Base-by-base conservation (phyloP, 1,140 invertebrate species). In the Lycorma delicatula region DNA sequence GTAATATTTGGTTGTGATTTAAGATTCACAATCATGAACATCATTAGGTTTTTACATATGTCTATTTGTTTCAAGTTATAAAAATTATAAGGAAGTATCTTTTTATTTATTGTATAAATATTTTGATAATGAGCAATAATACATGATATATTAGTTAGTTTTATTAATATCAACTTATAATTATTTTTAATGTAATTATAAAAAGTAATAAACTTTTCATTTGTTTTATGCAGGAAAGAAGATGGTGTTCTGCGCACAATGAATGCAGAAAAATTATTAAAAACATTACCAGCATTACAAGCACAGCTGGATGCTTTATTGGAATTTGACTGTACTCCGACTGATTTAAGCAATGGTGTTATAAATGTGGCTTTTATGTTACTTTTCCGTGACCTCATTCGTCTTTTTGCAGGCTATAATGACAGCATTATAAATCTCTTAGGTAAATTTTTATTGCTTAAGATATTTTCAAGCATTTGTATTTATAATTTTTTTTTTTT, bases 291-390 rank as follows among this genome's bases (percentile, higher is more conserved):
- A 61, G 86, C 91, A 54, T 80, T 99, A 56, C 97, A 99, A 74
- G 82, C 84, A 58, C 97, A 99, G 75, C 77, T 99, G 66, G 96
- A 99, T 76, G 85, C 88, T 13, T 78, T 99, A 58, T 75, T 99
- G 56, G 96, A 98, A 77, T 99, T 99, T 79, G 95, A 99, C 79
- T 97, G 91, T 72, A 89, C 92, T 29, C 84, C 92, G 60, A 94
- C 95, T 72, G 97, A 99, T 73, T 82, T 99, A 62, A 93, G 87
- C 63, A 99, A 99, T 75, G 93, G 94, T 47, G 94, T 99, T 52
- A 98, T 99, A 68, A 98, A 96, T 70, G 93, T 96, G 79, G 92
- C 91, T 65, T 99, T 99, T 73, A 96, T 98, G 88, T 78, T 99
- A 57, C 80, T 99, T 41, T 99, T 99, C 75, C 84, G 96, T 74